Percentiles rank a stretch among this genome's conserved stretches.
Conservation (phyloP, 2,888 invertebrate species). For the Drosophila neoperkinsi region DNA sequence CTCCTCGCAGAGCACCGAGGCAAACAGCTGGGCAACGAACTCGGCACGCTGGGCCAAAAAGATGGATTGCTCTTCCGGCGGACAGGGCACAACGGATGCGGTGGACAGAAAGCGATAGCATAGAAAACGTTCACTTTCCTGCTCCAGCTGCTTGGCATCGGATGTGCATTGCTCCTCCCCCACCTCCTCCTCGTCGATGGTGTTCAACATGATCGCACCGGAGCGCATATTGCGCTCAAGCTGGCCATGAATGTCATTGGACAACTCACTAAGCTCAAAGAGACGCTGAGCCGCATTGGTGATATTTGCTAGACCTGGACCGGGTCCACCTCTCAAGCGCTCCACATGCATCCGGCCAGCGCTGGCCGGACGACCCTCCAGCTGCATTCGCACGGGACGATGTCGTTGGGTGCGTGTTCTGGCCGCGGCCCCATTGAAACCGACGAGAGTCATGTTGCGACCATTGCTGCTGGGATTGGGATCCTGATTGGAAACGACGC, state of each 20-base stretch:
- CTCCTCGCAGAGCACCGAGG: slow-evolving; percentile 62
- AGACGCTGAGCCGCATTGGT: slow-evolving; percentile 17
- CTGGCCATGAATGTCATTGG: slow-evolving; percentile 21
- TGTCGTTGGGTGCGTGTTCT: slow-evolving; percentile 24
- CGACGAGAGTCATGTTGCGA: no score
- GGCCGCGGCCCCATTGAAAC: not conserved
- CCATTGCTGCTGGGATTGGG: no score
- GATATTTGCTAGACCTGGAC: not conserved
- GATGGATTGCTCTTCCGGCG: slow-evolving; percentile 23
- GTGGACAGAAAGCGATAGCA: slow-evolving; percentile 48
- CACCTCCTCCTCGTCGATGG: slow-evolving; percentile 46
- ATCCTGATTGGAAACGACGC: slow-evolving; percentile 22
- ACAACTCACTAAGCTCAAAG: slow-evolving; percentile 33
- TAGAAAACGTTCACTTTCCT: slow-evolving; percentile 54
- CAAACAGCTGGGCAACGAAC: slow-evolving; percentile 63
- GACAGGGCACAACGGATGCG: not conserved
- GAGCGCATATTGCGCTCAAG: slow-evolving; percentile 3
- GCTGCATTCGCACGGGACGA: slow-evolving; percentile 18
- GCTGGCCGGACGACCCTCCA: slow-evolving; percentile 23
- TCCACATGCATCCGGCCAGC: slow-evolving; percentile 27
- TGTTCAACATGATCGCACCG: slow-evolving; percentile 22
- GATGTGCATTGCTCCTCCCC: slow-evolving; percentile 8
- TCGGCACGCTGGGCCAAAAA: slow-evolving; percentile 62
- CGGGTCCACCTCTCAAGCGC: slow-evolving; percentile 33
- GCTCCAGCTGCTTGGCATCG: slow-evolving; percentile 26